phyloP scores from a whole-genome alignment of 2,797 vertebrate species.

The Leuciscus waleckii region DNA sequence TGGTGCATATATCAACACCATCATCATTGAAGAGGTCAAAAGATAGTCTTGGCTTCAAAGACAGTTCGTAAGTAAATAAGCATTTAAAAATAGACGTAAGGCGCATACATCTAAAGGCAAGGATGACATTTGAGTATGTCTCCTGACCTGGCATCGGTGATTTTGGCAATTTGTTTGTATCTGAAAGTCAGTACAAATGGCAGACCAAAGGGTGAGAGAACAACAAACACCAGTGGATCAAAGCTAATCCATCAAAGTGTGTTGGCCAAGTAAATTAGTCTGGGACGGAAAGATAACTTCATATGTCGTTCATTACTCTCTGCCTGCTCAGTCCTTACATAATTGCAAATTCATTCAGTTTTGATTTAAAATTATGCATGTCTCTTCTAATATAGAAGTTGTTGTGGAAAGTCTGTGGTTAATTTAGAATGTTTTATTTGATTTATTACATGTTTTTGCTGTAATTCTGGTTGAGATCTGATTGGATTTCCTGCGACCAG shows the following conservation, averaged over 20 bases:
- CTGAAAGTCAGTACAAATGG: slow-evolving; percentile 60
- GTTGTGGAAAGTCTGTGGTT: background rate
- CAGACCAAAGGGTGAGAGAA: slow-evolving; percentile 62
- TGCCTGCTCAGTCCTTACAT: slow-evolving; percentile 52
- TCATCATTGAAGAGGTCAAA: slow-evolving; percentile 46
- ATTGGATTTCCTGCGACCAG: background rate
- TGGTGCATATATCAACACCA: slow-evolving; percentile 31
- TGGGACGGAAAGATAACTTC: slow-evolving; percentile 61
- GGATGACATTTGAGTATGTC: slow-evolving; percentile 57
- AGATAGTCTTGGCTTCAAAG: slow-evolving; percentile 37
- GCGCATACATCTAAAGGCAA: slow-evolving; percentile 49
- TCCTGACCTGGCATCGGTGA: slow-evolving; percentile 49
- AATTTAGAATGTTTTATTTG: background rate
- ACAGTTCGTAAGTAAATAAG: slow-evolving; percentile 33
- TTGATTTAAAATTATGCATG: slow-evolving; percentile 33
- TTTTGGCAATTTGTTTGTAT: slow-evolving; percentile 62
- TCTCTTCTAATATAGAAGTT: background rate
- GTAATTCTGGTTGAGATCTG: background rate
- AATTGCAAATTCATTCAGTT: slow-evolving; percentile 45
- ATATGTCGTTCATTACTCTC: slow-evolving; percentile 58
- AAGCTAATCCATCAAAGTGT: slow-evolving; percentile 65
- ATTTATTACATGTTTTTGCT: background rate
- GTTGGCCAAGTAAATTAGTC: slow-evolving; percentile 60
- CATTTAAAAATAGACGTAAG: slow-evolving; percentile 30
- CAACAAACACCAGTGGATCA: slow-evolving; percentile 63